Evolutionary conservation across 2,797 vertebrate species (phyloP), one percentile per base, ranked within the genome.

Genomic region (Menidia menidia): DNA sequence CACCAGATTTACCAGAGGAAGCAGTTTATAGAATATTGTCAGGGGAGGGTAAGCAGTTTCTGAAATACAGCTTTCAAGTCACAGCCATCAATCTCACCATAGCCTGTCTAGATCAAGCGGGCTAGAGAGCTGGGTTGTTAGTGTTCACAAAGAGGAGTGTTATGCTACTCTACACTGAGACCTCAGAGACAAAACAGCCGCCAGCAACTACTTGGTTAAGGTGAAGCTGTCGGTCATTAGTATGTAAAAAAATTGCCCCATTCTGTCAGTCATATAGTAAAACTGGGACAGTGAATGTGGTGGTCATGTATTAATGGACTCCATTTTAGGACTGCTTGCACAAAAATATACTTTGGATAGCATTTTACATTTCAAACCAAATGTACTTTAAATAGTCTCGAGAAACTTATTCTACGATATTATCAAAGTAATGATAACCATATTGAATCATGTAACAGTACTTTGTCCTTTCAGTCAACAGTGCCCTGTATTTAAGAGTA

Each of bases 11-110:
- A 92, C 90, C 85, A 87, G 87, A 89, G 90, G 89, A 93, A 92
- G 93, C 92, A 90, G 92, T 93, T 93, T 92, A 92, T 93, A 92
- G 93, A 93, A 91, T 84, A 87, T 89, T 88, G 91, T 93, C 94
- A 89, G 72, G 82, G 85, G 91, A 91, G 89, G 91, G 85, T 72
- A 82, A 89, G 86, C 82, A 87, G 85, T 88, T 81, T 90, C 89
- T 93, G 87, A 93, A 92, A 92, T 91, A 82, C 88, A 92, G 87
- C 90, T 92, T 91, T 91, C 82, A 89, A 92, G 92, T 92, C 85
- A 79, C 82, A 90, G 86, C 91, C 92, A 94, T 94, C 91, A 91
- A 93, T 94, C 92, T 93, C 86, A n/a, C 70, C 84, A 67, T 57
- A 69, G 88, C 57, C 80, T 86, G 82, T 88, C 86, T 75, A 69